Conservation (phyloP, 2,888 invertebrate species). For the Drosophila seclusa region DNA sequence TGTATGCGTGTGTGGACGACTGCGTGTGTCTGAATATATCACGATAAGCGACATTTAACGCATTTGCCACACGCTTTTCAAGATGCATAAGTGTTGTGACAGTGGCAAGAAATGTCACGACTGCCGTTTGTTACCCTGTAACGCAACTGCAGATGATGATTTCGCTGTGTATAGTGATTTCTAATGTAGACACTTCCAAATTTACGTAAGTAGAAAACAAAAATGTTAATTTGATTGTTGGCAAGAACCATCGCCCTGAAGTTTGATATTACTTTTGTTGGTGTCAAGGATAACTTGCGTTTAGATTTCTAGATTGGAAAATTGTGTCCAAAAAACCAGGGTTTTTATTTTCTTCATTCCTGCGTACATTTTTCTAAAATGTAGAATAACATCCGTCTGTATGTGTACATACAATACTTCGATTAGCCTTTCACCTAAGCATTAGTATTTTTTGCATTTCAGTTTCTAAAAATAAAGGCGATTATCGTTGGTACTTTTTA, state of each 20-base stretch:
- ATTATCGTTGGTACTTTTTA: background rate
- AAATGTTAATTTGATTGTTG: background rate
- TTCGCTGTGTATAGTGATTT: background rate
- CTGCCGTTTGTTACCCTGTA: constrained; percentile 35
- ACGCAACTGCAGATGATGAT: constrained; percentile 19
- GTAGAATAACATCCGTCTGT: background rate
- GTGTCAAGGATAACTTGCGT: background rate
- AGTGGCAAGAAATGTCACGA: constrained; percentile 39
- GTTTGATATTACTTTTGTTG: background rate
- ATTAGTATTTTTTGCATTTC: background rate
- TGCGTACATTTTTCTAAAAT: background rate
- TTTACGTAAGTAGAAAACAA: background rate
- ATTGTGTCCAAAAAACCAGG: background rate
- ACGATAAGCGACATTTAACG: constrained; percentile 71
- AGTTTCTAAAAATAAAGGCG: background rate
- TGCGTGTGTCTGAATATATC: constrained; percentile 51
- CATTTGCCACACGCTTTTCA: constrained; percentile 63
- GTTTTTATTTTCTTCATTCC: background rate
- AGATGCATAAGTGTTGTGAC: constrained; percentile 39
- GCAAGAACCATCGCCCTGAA: background rate
- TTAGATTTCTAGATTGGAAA: background rate
- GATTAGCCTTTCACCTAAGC: background rate
- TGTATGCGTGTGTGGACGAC: constrained; percentile 10
- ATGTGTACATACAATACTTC: background rate
- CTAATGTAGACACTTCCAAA: background rate